Evolutionary conservation across 2,113 vertebrate genomes (phyloP).

Genomic region (Solea solea): DNA sequence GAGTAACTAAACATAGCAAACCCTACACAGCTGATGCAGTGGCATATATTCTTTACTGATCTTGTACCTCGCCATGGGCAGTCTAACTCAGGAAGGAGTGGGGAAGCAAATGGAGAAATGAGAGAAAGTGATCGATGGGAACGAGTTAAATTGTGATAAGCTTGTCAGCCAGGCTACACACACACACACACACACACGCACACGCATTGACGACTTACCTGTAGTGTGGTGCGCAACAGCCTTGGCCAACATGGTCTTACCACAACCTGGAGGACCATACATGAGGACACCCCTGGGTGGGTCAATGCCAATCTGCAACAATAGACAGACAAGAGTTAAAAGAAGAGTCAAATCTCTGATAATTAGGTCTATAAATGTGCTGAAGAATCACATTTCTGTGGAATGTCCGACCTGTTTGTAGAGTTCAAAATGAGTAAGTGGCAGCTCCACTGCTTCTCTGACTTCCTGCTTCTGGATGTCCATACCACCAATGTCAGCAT

Average conservation of each 20-base stretch:
- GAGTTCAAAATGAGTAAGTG: slow-evolving; percentile 95
- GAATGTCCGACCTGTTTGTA: slow-evolving; percentile 87
- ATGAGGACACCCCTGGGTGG: slow-evolving; percentile 93
- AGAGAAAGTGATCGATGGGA: too few species aligned
- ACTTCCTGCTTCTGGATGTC: slow-evolving; percentile 99
- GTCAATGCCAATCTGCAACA: slow-evolving; percentile 91
- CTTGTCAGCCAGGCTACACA: too few species aligned
- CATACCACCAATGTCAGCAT: slow-evolving; percentile 95
- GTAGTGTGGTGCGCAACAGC: slow-evolving; percentile 96
- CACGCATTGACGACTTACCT: slow-evolving; percentile 70
- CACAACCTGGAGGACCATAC: slow-evolving; percentile 94
- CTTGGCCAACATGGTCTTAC: slow-evolving; percentile 96
- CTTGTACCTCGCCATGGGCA: too few species aligned
- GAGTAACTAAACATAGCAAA: too few species aligned
- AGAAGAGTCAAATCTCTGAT: background rate
- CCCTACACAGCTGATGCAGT: too few species aligned
- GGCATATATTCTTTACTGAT: too few species aligned
- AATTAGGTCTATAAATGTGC: background rate
- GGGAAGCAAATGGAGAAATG: too few species aligned
- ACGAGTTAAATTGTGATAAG: too few species aligned
- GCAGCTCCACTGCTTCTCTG: slow-evolving; percentile 93
- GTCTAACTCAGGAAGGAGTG: too few species aligned
- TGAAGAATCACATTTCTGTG: background rate
- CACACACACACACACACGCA: too few species aligned
- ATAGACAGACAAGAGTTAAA: background rate